Percentiles rank a stretch among this genome's conserved stretches.
These are phyloP conservation scores for Acropora tenuis DNA, from an alignment of 64 coral and sea anemone genomes.

Conservation along the genomic window DNA sequence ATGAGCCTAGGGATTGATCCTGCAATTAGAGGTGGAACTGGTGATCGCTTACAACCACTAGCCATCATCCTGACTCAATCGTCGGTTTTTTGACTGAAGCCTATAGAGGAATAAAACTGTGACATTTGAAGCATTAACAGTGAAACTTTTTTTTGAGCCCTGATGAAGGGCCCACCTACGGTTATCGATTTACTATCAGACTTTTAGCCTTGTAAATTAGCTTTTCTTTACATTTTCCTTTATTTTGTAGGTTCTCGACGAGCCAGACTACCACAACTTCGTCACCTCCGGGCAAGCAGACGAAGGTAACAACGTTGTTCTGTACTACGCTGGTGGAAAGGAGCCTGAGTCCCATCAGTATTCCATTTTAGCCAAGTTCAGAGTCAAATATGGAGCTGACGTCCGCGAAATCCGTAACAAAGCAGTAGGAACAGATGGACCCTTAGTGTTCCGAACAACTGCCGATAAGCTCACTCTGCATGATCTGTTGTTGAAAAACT, in stretches of 20 bases:
- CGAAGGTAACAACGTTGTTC: conserved; percentile 5
- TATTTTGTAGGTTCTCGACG: conserved; percentile 42
- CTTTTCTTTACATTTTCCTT: not conserved
- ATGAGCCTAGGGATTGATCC: too few relatives aligned
- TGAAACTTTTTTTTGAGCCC: too few relatives aligned
- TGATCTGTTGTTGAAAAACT: not conserved
- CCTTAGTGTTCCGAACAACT: conserved; percentile 55
- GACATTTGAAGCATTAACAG: too few relatives aligned
- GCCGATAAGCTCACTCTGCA: conserved; percentile 23
- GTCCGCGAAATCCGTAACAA: not conserved
- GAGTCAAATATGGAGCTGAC: conserved; percentile 10
- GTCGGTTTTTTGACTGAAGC: too few relatives aligned
- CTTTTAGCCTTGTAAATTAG: not conserved
- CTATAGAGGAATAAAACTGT: too few relatives aligned
- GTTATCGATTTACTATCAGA: not conserved
- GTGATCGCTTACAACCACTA: too few relatives aligned
- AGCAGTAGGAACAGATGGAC: not conserved
- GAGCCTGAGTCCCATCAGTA: conserved; percentile 34
- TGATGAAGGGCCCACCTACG: too few relatives aligned
- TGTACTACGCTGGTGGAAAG: conserved; percentile 60
- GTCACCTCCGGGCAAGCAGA: conserved; percentile 32
- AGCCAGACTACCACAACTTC: conserved; percentile 40
- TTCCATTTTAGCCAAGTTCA: conserved; percentile 45
- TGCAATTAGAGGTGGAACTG: too few relatives aligned
- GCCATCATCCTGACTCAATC: too few relatives aligned